Evolutionary conservation across 2,888 invertebrate genomes (phyloP).

Genomic region (Morpho achilles): DNA sequence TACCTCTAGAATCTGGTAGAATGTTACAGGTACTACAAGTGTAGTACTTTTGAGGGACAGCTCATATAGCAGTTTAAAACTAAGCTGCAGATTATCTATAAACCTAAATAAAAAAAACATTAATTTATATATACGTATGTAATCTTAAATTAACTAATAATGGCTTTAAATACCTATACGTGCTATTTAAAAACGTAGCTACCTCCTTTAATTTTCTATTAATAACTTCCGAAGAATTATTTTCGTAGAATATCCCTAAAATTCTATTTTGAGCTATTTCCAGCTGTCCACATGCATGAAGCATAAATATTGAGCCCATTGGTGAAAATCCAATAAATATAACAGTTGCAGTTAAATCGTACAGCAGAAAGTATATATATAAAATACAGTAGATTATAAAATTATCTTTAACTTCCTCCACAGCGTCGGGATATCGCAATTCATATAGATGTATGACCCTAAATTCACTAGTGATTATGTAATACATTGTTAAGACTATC

Average conservation of each 20-base stretch:
- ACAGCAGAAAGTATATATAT: constrained; percentile 22
- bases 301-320: constrained; percentile 45
- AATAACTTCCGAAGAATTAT: constrained; percentile 24
- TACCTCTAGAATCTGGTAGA: constrained; percentile 40
- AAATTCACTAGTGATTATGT: constrained; percentile 31
- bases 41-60: constrained; percentile 32
- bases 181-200: constrained; percentile 34
- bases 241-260: constrained; percentile 32
- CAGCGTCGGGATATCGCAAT: constrained; percentile 33
- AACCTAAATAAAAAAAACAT: constrained; percentile 32
- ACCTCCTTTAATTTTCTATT: constrained; percentile 33
- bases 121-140: background rate
- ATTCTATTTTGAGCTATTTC: constrained; percentile 38
- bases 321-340: constrained; percentile 43
- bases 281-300: constrained; percentile 51
- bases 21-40: constrained; percentile 36
- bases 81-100: constrained; percentile 31
- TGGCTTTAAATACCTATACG: constrained; percentile 33
- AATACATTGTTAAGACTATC: constrained; percentile 31
- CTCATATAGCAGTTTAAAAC: constrained; percentile 29
- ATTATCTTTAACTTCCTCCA: constrained; percentile 36
- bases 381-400: constrained; percentile 22
- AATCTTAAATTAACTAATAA: background rate
- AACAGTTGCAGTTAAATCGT: constrained; percentile 27
- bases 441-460: constrained; percentile 35